Evolutionary conservation across 2,113 vertebrate genomes (phyloP).

Genomic region (Craseonycteris thonglongyai): DNA sequence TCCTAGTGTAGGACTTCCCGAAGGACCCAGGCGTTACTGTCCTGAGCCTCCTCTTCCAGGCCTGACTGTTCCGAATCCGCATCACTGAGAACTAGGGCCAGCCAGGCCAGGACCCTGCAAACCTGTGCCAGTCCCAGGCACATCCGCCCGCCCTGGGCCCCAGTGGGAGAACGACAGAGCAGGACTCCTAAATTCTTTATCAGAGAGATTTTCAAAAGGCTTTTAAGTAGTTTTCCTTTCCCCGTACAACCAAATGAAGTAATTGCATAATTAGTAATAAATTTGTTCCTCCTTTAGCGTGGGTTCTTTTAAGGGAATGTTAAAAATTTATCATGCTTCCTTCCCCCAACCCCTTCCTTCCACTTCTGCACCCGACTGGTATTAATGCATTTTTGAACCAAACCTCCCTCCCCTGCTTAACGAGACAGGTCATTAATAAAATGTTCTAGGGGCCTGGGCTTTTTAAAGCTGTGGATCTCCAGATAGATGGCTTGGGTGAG

Average conservation of each 20-base stretch:
- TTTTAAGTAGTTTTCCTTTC: conserved; percentile 27
- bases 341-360: conserved; percentile 49
- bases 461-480: conserved; percentile 72
- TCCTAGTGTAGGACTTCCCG: not conserved
- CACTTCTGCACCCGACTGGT: conserved; percentile 20
- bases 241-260: conserved; percentile 41
- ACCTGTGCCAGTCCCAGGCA: not conserved
- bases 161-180: not conserved
- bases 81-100: not conserved
- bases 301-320: conserved; percentile 48
- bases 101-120: not conserved
- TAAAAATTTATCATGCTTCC: conserved; percentile 74
- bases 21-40: not conserved
- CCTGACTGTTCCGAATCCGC: not conserved
- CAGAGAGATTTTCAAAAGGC: conserved; percentile 42
- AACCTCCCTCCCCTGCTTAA: conserved; percentile 71
- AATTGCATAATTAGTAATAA: conserved; percentile 71
- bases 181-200: conserved; percentile 25
- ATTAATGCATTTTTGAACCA: conserved; percentile 73
- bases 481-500: conserved; percentile 58
- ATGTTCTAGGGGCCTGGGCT: conserved; percentile 59
- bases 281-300: conserved; percentile 37
- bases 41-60: not conserved
- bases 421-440: conserved; percentile 79
- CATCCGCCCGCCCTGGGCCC: not conserved